A percentile compares a stretch with the other conserved stretches of the same genome.
Conservation (phyloP, 2,113 vertebrate species). For the Vulpes ferrilata region DNA sequence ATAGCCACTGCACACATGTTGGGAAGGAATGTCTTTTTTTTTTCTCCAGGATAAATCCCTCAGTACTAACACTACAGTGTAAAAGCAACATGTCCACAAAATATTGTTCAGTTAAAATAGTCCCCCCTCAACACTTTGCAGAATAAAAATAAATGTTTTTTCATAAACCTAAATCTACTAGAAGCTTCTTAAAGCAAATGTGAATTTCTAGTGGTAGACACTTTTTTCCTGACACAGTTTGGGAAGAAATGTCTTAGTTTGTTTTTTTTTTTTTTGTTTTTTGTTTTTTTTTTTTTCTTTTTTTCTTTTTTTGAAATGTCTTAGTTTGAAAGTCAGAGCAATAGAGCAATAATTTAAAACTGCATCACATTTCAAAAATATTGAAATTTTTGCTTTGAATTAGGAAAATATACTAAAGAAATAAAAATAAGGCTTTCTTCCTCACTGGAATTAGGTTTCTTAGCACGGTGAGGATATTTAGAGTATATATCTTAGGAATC, state of each 20-base stretch:
- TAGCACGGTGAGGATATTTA: not conserved
- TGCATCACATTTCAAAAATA: not conserved
- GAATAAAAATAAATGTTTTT: slow-evolving; percentile 43
- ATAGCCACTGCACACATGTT: not conserved
- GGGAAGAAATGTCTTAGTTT: slow-evolving; percentile 51
- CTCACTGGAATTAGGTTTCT: not conserved
- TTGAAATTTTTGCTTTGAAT: not conserved
- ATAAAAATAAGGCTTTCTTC: slow-evolving; percentile 33
- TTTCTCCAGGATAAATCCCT: not conserved
- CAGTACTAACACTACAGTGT: not conserved
- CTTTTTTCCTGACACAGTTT: slow-evolving; percentile 5
- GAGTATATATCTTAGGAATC: not conserved
- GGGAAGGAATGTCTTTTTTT: not conserved
- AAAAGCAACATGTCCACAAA: not conserved
- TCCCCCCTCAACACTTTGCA: not conserved
- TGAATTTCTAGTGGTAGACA: not conserved
- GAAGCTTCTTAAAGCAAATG: slow-evolving; percentile 55
- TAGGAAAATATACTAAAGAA: slow-evolving; percentile 28
- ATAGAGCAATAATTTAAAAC: slow-evolving; percentile 30
- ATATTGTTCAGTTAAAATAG: slow-evolving; percentile 42
- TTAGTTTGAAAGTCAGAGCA: slow-evolving; percentile 52
- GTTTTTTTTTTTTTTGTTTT: not conserved
- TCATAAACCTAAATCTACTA: not conserved
- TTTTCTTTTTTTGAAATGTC: not conserved
- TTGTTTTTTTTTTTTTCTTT: too few relatives aligned